A percentile compares a stretch with the other conserved stretches of the same genome.
These are phyloP conservation scores for Dendrolimus houi DNA, from an alignment of 2,888 invertebrate species.

Conservation along the genomic window DNA sequence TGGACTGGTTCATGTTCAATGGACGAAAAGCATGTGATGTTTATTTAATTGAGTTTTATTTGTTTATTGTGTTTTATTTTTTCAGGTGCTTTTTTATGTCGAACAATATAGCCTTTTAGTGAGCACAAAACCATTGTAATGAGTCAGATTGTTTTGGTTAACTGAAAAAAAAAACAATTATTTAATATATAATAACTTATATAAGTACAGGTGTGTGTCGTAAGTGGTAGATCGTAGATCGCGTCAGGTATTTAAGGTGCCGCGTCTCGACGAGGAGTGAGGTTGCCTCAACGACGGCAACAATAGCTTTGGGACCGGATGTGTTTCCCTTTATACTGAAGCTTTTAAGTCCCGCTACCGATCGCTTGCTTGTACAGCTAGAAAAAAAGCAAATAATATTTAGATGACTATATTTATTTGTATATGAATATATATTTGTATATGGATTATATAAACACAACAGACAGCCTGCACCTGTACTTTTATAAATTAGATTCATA, in stretches of 20 bases:
- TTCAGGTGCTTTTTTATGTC: conserved; percentile 22
- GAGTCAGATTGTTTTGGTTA: too few relatives aligned
- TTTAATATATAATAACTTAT: neutral
- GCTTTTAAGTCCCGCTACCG: conserved; percentile 46
- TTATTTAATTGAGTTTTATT: conserved; percentile 50
- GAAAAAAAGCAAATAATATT: conserved; percentile 20
- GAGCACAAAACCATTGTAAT: too few relatives aligned
- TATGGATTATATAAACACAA: too few relatives aligned
- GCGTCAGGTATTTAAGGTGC: neutral
- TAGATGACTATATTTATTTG: too few relatives aligned
- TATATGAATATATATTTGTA: too few relatives aligned
- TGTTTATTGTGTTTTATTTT: conserved; percentile 14
- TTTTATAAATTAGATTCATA: too few relatives aligned
- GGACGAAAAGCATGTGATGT: conserved; percentile 35
- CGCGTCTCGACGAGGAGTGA: conserved; percentile 2
- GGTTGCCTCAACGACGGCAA: conserved; percentile 14
- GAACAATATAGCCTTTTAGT: conserved; percentile 8
- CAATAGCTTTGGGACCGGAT: conserved; percentile 46
- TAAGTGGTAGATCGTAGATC: conserved; percentile 2
- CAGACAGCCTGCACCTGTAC: too few relatives aligned
- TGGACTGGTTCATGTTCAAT: conserved; percentile 48
- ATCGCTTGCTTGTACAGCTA: conserved; percentile 26
- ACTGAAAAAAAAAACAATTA: too few relatives aligned
- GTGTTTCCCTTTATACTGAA: conserved; percentile 42
- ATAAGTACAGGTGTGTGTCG: conserved; percentile 1